Evolutionary conservation across 2,113 vertebrate species (phyloP), one percentile per base, ranked within the genome.

Genomic region (Pseudolaguvia tuberculata): DNA sequence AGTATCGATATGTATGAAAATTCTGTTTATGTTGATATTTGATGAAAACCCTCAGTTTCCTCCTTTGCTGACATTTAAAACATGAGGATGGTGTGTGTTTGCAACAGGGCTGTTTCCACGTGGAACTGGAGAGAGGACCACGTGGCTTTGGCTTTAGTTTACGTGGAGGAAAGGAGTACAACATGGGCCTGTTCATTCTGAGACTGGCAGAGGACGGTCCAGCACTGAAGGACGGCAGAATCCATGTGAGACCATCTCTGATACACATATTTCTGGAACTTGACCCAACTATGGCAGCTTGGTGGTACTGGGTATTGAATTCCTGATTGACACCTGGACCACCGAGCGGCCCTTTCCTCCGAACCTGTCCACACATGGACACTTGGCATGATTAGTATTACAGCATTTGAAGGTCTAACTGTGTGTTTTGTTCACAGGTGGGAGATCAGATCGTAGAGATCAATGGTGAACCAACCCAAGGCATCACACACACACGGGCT

Each of bases 371-470:
- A 35, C 6, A 4, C 31, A 35, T 35, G 31, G 31, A 35, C 6
- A 35, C 3, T 42, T 6, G 5, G 9, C 39, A 42, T 47, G 1
- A 9, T 53, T 52, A 25, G 23, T 50, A 55, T 1, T 35, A 4
- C 6, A n/a, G 45, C 29, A 31, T 17, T 45, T 20, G 53, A 18
- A 13, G 14, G 47, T 4, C 35, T 66, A 15, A 71, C 1, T 8
- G 35, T 3, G 9, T 61, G 23, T 70, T 61, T 75, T 78, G 25
- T 1, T 79, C 23, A 25, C 86, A 99, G 97, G 96, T 99, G 29
- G 97, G 96, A 42, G 97, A 99, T 89, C 96, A 99, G 84, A 99
- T 99, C 2, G 97, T 99, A 77, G 96, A 99, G 87, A 99, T 99
- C 81, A 98, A 98, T 2, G 94, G 95, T 15, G 96, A 99, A 72